Base-by-base conservation (phyloP, 2,113 vertebrate species). In the Ctenomys sociabilis region DNA sequence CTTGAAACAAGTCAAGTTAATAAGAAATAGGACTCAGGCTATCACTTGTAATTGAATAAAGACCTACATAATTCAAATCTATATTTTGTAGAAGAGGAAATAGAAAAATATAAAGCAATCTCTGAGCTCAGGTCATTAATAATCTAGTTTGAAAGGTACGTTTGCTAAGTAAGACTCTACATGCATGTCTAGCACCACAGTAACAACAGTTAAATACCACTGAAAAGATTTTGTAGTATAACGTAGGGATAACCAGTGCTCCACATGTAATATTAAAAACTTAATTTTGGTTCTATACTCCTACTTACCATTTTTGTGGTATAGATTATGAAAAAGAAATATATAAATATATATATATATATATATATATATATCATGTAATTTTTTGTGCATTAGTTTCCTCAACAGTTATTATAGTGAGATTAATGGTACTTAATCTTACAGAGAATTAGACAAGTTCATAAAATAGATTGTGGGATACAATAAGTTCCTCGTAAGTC, bases 31-130 rank as follows among this genome's bases (percentile, higher is more conserved):
- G 45, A 57, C 19, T 88, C 61, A 22, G 52, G 85, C 81, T 30
- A 78, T 88, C 37, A 82, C 40, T 95, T 92, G 28, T 52, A 40
- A 78, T 14, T 96, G 22, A 95, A 54, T 93, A 59, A 85, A 95
- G 88, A 80, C 24, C 43, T 49, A 19, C 11, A 61, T 26, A 73
- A 45, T 88, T 37, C 43, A 82, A 83, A 59, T 66, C 52, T 66
- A 0, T 85, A 40, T 88, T 91, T 94, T 75, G 45, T 57, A 83
- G 78, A 94, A 35, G 68, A 78, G 30, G 82, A 92, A 85, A 80
- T 26, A 70, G 64, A 90, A 90, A 90, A 68, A 12, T 87, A 61
- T 24, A 78, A 83, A 95, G 40, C 40, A 94, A 89, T 70, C 8
- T 30, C 52, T 89, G 64, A 85, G 73, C 10, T 80, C 52, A 86